Base-by-base conservation (phyloP, 2,888 invertebrate genomes). In the Dynastes maya region DNA sequence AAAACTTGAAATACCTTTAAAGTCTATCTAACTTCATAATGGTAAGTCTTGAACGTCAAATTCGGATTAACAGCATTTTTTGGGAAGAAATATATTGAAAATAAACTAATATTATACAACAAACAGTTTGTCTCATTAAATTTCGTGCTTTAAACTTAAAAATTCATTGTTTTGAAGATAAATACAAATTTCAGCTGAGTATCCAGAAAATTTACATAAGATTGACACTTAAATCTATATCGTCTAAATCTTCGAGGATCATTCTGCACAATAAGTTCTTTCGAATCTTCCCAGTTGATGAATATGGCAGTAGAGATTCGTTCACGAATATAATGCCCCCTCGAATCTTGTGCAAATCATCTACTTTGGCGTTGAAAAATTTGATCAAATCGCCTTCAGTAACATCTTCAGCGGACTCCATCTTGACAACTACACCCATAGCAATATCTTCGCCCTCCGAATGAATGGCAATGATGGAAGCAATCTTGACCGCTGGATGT, bases 271-370 rank as follows among this genome's bases (percentile, higher is more conserved):
- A 16, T 13, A 51, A 16, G 37, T 40, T 16, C 27, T 70, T 71
- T 70, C 83, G 85, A 16, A 87, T 79, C 83, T 87, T 88, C 3
- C 87, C 87, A 9, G 86, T 84, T 0, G 86, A 86, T 16, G 88
- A 87, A 27, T 84, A 76, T 0, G 86, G 86, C 13, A 88, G 78
- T 11, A 68, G 1, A 11, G 51, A 68, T 6, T 80, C 72, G 1
- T 83, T 80, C 6, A 87, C 67, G 81, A 88, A 83, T 79, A 83
- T 85, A 11, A 88, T 84, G 0, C 88, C 88, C n/a, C 83, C 88
- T 71, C 88, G 81, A 13, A 88, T 80, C 67, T 80, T 82, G 80
- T 86, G 84, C 22, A 85, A 81, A 79, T 87, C 87, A 53, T 85
- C 83, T 6, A 86, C 85, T 61, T 82, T 81, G 61, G 83, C 83